These are phyloP conservation scores for Nebria salina DNA, from an alignment of 2,888 invertebrate genomes.

Conservation along the genomic window DNA sequence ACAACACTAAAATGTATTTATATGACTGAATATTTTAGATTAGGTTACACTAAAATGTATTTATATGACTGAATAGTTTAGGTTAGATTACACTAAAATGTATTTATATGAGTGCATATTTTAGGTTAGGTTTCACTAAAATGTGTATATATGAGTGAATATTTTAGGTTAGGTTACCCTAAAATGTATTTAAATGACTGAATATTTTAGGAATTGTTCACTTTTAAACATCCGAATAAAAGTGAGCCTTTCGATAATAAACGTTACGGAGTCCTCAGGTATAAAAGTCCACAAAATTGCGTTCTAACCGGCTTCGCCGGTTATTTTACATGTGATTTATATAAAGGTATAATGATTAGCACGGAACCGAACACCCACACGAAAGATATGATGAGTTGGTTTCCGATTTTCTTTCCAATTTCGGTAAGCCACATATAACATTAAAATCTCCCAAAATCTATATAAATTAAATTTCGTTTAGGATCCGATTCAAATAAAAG, in stretches of 20 bases:
- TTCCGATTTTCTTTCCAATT: constrained; percentile 94
- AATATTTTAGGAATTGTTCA: constrained; percentile 73
- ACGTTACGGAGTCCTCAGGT: constrained; percentile 74
- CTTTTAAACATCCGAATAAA: constrained; percentile 90
- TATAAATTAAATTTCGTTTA: constrained; percentile 57
- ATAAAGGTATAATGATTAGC: constrained; percentile 85
- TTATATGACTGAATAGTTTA: too few species aligned
- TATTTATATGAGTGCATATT: too few species aligned
- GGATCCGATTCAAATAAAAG: constrained; percentile 78
- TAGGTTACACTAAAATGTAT: too few species aligned
- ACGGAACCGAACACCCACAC: constrained; percentile 91
- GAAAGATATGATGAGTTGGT: constrained; percentile 96
- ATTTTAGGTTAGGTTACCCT: too few species aligned
- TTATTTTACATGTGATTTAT: constrained; percentile 91
- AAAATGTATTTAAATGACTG: too few species aligned
- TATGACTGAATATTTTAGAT: too few species aligned
- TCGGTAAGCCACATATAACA: constrained; percentile 65
- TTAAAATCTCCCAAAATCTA: too few species aligned
- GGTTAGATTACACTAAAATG: too few species aligned
- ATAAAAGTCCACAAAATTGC: constrained; percentile 77
- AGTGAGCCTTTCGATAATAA: constrained; percentile 75
- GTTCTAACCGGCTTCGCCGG: constrained; percentile 95
- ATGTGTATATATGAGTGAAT: too few species aligned
- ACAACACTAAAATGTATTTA: constrained; percentile 19
- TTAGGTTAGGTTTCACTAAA: constrained; percentile 56